Base-by-base conservation (phyloP, 2,113 vertebrate species). In the Cyprinodon brontotheroides region DNA sequence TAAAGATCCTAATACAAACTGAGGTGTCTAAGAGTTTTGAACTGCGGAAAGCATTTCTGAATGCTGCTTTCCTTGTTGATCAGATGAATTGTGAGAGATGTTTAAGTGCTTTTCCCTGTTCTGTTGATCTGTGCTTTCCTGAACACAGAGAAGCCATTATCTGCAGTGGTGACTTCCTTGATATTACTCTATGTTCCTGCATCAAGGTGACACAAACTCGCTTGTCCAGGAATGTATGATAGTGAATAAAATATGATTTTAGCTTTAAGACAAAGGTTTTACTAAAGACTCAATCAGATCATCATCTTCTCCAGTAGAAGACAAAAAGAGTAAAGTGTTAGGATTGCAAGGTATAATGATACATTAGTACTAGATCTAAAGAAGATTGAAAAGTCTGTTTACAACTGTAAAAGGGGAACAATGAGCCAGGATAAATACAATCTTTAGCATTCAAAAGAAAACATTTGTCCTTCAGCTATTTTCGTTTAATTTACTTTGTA, bases 101-200 rank as follows among this genome's bases (percentile, higher is more conserved):
- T 81, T 72, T 79, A 84, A 89, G 86, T 89, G 87, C 83, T 89
- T 89, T 89, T 86, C 65, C 67, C 59, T 89, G 85, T 90, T 81
- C 72, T 61, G 68, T 57, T 87, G 81, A 85, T 77, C 50, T 39
- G 78, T 68, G 71, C 79, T 63, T 41, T 62, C 43, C 37, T 57
- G 74, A 77, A 86, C 86, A 87, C 64, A 85, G 74, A 75, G 59
- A 81, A 79, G 71, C 86, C 79, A 87, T 91, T 91, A 84, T 82
- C 75, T 82, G 70, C 61, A 75, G 67, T 15, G 29, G 57, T 37
- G 60, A 40, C 61, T 76, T 75, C 67, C 65, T 68, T 79, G 64
- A 84, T 84, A 45, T 80, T 63, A 72, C 45, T 37, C 53, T 64
- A 72, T 81, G 65, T 68, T 88, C 65, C 48, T 80, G 73, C 3